Evolutionary conservation across 2,113 vertebrate species (phyloP), one percentile per base, ranked within the genome.

Genomic region (Saccopteryx leptura): DNA sequence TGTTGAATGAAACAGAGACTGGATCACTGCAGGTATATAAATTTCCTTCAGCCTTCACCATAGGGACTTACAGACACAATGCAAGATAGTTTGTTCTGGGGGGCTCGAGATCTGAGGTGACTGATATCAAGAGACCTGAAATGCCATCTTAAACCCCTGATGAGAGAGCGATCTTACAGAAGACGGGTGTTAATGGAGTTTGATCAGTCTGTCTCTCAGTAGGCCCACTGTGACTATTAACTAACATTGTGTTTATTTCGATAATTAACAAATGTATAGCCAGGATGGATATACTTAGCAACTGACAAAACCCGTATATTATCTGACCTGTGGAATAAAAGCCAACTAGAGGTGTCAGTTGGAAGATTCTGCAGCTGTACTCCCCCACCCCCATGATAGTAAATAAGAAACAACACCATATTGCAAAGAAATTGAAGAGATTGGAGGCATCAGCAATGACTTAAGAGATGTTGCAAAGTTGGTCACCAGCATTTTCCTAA

Each of bases 381-480:
- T 46, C 0, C 19, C 19, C 5, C 3, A 79, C 31, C 10, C 68
- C 33, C 31, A 86, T 90, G n/a, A 33, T 24, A 65, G 21, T 33
- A 88, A 91, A 63, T 76, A 88, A 88, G 50, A 72, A 88, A 58
- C 52, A 88, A 71, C 65, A 61, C 21, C 9, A 71, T 46, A 52
- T 61, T 66, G 17, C 50, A 85, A 83, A 85, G 5, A 5, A 84
- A 60, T 23, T 12, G 10, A 79, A 84, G 56, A 79, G 56, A 89
- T 74, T 39, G 79, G 39, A 92, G 12, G 4, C 15, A 66, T 11
- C 18, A 11, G 66, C 19, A 89, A 46, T 68, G n/a, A 48, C 18
- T 65, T 80, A 72, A 76, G 50, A 61, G 19, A 48, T 74, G 10
- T 10, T n/a, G 39, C 8, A 13, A 63, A 48, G 33, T 52, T 66